A percentile compares a stretch with the other conserved stretches of the same genome.
Evolutionary conservation across 2,113 vertebrate species (phyloP).

Genomic region (Eleginops maclovinus): DNA sequence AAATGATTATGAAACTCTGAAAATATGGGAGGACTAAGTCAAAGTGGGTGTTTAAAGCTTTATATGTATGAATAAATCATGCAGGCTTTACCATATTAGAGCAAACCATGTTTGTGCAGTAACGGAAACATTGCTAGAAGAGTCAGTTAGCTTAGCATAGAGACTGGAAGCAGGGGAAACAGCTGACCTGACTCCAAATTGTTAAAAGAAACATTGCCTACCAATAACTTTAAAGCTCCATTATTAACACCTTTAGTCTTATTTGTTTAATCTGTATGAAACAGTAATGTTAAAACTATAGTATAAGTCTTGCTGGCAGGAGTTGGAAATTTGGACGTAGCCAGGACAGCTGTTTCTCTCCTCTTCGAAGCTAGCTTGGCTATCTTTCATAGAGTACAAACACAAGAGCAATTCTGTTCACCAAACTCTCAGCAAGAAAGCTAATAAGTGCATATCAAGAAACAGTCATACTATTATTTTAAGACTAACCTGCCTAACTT

Average conservation of each 20-base stretch:
- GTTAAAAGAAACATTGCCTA: background rate
- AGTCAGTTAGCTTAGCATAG: background rate
- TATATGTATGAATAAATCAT: background rate
- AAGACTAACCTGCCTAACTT: background rate
- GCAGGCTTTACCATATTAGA: conserved; percentile 3
- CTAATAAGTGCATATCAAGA: background rate
- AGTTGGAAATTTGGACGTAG: background rate
- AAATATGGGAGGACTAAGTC: conserved; percentile 3
- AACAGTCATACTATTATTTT: background rate
- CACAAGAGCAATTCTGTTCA: background rate
- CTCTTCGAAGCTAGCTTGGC: too few relatives aligned
- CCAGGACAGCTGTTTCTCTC: background rate
- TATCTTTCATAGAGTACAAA: background rate
- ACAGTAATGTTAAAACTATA: background rate
- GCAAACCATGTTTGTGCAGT: background rate
- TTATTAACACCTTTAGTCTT: background rate
- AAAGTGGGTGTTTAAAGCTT: conserved; percentile 29
- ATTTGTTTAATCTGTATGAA: background rate
- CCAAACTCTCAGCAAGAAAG: background rate
- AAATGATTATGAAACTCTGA: conserved; percentile 13
- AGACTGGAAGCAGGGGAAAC: background rate
- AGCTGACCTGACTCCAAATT: background rate
- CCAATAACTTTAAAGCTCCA: background rate
- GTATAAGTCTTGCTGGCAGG: background rate
- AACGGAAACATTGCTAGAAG: background rate